Evolutionary conservation across 2,113 vertebrate genomes (phyloP).

Genomic region (Equus quagga): DNA sequence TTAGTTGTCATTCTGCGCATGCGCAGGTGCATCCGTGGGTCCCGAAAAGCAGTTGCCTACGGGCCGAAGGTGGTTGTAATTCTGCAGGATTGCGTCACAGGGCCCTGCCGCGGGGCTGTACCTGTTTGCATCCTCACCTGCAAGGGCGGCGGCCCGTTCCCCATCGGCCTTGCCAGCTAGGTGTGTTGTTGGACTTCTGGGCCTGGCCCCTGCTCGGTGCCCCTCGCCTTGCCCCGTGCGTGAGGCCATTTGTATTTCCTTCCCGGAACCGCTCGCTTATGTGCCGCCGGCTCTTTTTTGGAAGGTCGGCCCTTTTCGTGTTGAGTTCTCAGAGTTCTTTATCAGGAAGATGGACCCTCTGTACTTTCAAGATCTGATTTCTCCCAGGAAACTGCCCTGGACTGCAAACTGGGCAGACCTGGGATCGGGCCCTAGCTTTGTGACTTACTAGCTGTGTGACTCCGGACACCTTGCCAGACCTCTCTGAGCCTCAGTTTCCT

Average conservation of each 20-base stretch:
- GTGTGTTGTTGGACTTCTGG: background rate
- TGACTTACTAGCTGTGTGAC: background rate
- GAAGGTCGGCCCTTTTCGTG: background rate
- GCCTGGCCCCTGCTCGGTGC: background rate
- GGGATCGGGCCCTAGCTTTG: background rate
- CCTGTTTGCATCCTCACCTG: background rate
- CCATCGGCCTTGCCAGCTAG: background rate
- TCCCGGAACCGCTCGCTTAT: background rate
- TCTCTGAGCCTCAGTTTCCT: background rate
- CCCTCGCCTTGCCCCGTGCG: background rate
- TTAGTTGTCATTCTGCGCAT: background rate
- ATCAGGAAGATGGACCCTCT: background rate
- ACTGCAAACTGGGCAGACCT: background rate
- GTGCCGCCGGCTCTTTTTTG: background rate
- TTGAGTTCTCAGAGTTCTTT: background rate
- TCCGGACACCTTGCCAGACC: background rate
- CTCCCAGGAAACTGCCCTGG: background rate
- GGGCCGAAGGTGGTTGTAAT: too few species aligned
- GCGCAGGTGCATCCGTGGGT: background rate
- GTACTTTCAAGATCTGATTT: background rate
- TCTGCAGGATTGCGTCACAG: fast-evolving
- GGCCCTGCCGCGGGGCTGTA: fast-evolving
- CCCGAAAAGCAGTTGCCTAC: fast-evolving
- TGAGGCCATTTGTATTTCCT: background rate
- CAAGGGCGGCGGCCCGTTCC: fast-evolving